Percentiles rank a stretch among this genome's conserved stretches.
phyloP scores from a whole-genome alignment of 2,888 invertebrate genomes.

The Andrena trimmerana region DNA sequence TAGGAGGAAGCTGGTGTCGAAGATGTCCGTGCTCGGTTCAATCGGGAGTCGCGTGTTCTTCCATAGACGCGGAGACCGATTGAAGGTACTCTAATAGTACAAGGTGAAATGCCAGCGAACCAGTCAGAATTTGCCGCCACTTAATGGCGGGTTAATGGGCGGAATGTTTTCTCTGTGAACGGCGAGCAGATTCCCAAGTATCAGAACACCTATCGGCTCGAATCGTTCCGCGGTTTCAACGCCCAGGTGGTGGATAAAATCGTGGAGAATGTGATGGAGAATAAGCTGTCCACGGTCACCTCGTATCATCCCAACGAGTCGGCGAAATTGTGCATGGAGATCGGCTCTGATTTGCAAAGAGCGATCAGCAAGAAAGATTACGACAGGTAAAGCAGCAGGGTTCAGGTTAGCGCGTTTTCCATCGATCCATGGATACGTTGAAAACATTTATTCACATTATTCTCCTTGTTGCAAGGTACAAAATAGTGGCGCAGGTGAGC shows the following conservation, averaged over 20 bases:
- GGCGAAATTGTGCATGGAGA: conserved; percentile 64
- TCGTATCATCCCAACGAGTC: conserved; percentile 56
- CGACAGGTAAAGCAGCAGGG: conserved; percentile 61
- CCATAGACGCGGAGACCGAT: conserved; percentile 58
- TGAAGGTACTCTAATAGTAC: conserved; percentile 55
- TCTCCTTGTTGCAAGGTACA: conserved; percentile 61
- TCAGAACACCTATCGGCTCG: conserved; percentile 70
- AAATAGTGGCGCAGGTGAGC: conserved; percentile 68
- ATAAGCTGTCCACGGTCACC: conserved; percentile 53
- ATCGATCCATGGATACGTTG: background rate
- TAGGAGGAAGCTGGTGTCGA: conserved; percentile 38
- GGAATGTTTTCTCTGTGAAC: background rate
- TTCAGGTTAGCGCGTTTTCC: background rate
- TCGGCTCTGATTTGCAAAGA: conserved; percentile 59
- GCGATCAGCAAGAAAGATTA: conserved; percentile 64
- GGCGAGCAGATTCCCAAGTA: conserved; percentile 63
- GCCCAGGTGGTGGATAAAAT: conserved; percentile 57
- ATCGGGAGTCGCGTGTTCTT: conserved; percentile 53
- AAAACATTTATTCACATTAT: background rate
- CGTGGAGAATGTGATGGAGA: conserved; percentile 56
- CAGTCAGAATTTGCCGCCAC: no score
- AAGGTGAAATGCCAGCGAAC: no score
- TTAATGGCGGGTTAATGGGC: background rate
- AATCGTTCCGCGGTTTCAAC: conserved; percentile 59
- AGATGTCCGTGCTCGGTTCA: conserved; percentile 43